Base-by-base conservation (phyloP, 2,113 vertebrate species). In the Cynocephalus volans region DNA sequence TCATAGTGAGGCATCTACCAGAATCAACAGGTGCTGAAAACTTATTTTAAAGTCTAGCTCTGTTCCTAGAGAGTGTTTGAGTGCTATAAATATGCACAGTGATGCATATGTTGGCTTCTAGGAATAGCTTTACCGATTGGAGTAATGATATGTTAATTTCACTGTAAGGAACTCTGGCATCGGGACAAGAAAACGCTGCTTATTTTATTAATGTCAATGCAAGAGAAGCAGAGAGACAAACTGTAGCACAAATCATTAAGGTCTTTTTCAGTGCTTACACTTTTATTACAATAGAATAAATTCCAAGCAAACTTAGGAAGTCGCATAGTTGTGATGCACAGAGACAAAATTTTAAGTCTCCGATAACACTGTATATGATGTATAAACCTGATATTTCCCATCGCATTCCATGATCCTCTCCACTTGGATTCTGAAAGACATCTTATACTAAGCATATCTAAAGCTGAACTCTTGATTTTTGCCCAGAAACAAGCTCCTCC, bases 181-280 rank as follows among this genome's bases (percentile, higher is more conserved):
- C 62, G 1, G 24, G 69, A 90, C 45, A 96, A 75, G 85, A 62
- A 97, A 97, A 65, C 33, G 62, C 28, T 73, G 72, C 82, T 96
- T 82, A 62, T 60, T 96, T 95, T 50, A 92, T 54, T 45, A 50
- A 41, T 31, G 33, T 72, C 45, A 79, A 17, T 58, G 54, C 45
- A 94, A 84, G 76, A 96, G 88, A 92, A 87, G 45, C 8, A 95
- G 85, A 95, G 48, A 79, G 28, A 70, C 33, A 79, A 56, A 69
- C 0, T 96, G 76, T 23, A 12, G 28, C 48, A 84, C 4, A 8
- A n/a, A 67, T 85, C 0, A 5, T 56, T 48, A 93, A 80, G 7
- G 13, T 48, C 14, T 26, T 95, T 64, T 69, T n/a, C 48, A 95
- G 73, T 75, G 91, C 65, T 86, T 24, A 94, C 19, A 88, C 88